Base-by-base conservation (phyloP, 2,888 invertebrate genomes). In the Cataglyphis rosenhaueri region DNA sequence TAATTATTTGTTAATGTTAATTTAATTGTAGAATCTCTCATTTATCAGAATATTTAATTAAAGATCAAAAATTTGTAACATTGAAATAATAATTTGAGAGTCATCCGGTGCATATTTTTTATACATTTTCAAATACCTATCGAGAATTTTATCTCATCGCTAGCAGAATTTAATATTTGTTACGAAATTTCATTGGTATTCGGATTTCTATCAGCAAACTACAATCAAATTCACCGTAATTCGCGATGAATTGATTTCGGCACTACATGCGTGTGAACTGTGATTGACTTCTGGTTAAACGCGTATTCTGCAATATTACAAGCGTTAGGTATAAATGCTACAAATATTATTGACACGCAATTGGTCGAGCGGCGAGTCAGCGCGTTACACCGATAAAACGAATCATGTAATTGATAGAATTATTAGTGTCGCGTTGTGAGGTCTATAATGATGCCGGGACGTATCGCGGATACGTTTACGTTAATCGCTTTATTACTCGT, bases 331-430 rank as follows among this genome's bases (percentile, higher is more conserved):
- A 76, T 76, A 79, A 79, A 79, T 79, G 78, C 78, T 79, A 79
- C 78, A 79, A 79, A 79, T 79, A 79, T 79, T 79, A 79, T 79
- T 79, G 78, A 79, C 78, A 79, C 78, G 78, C 78, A 79, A 79
- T 79, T 79, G 78, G 78, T 44, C 70, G 78, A 79, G 78, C 78
- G 78, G 76, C 70, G 78, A 78, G 78, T 78, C 78, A 78, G 44
- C 78, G 78, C 78, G 78, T 79, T 79, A 79, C 78, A 79, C 78
- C 78, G 78, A 79, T 79, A 79, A 79, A 79, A 79, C 78, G 57
- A 79, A 79, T 79, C 78, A 79, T 79, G 78, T 79, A 79, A 79
- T 79, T 79, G 78, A 79, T 79, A 79, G 78, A 79, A 79, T 79
- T 79, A 79, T 79, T 79, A 79, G 78, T 79, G 78, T 79, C 78